A percentile compares a stretch with the other conserved stretches of the same genome.
Conservation (phyloP, 92 coral and sea anemone species). For the Umimayanthus chanpuru region DNA sequence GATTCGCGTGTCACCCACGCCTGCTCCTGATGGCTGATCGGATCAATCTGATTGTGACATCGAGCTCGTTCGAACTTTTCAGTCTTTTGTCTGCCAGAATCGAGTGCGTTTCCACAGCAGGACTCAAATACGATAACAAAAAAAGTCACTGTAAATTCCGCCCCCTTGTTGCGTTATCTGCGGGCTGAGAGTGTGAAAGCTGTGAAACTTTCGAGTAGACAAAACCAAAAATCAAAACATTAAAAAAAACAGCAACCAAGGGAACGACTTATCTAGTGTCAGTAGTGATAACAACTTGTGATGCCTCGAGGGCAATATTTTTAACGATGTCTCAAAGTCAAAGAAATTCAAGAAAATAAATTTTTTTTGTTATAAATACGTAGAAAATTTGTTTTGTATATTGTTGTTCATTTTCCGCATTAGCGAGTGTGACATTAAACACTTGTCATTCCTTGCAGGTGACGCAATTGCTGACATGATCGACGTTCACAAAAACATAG, state of each 20-base stretch:
- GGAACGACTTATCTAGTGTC: neutral
- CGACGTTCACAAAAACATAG: slow-evolving; percentile 75
- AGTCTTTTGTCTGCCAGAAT: neutral
- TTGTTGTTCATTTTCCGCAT: slow-evolving; percentile 4
- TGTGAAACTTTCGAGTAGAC: neutral
- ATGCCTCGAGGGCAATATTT: slow-evolving; percentile 12
- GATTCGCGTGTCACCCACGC: neutral
- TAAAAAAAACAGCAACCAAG: neutral
- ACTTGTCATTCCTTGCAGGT: slow-evolving; percentile 56
- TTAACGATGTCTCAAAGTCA: neutral
- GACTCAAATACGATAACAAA: neutral
- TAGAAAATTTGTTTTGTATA: neutral
- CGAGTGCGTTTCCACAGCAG: slow-evolving; percentile 18
- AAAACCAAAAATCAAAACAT: neutral
- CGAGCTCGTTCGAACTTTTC: neutral
- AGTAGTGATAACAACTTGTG: neutral
- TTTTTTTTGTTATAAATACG: neutral
- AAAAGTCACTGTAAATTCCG: neutral
- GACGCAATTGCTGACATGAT: slow-evolving; percentile 75
- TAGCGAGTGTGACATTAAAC: neutral
- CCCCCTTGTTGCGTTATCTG: neutral
- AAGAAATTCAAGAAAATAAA: neutral
- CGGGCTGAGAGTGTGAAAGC: neutral
- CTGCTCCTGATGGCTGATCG: no score
- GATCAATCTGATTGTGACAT: neutral